Evolutionary conservation across 2,797 vertebrate genomes (phyloP), one percentile per base, ranked within the genome.

Genomic region (Rhabdophis nuchalis): DNA sequence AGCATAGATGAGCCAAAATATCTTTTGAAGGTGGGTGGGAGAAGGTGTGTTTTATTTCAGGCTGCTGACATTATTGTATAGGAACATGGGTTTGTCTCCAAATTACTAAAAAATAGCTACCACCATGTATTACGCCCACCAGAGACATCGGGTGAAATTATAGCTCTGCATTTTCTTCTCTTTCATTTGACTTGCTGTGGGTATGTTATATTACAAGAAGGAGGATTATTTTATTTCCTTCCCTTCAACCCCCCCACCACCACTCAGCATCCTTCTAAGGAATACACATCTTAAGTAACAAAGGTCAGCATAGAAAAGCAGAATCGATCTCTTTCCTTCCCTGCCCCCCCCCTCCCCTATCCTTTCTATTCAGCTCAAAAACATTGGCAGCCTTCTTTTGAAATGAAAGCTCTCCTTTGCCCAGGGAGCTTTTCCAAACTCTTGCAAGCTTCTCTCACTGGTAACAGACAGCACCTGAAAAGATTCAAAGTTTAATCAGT

Each of bases 361-460:
- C 64, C 86, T 88, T 91, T 46, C 6, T 18, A 29, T 64, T 91
- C 9, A 32, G 50, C 56, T 93, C 86, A 87, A 54, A 88, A 85
- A 64, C 25, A 29, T 8, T 57, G 60, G 91, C 52, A n/a, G 77
- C 16, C n/a, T 89, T 86, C 77, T 64, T 90, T 88, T 82, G 92
- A 93, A 90, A 91, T 88, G 68, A 93, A 91, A 91, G 64, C 85
- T 14, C 86, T 90, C 41, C 14, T 88, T 92, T 87, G 64, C 56
- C 56, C 72, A 85, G 46, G 16, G 85, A 93, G 89, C 57, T 91
- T 88, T 93, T 29, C 89, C 77, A 72, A 50, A 89, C 16, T 92
- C 88, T 92, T 32, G 29, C 88, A 89, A 89, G 58, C 58, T 92
- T 56, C 91, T 86, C 52, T 89, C 58, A 2, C 82, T 41, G 13